Evolutionary conservation across 2,113 vertebrate genomes (phyloP).

Genomic region (Malurus elegans): DNA sequence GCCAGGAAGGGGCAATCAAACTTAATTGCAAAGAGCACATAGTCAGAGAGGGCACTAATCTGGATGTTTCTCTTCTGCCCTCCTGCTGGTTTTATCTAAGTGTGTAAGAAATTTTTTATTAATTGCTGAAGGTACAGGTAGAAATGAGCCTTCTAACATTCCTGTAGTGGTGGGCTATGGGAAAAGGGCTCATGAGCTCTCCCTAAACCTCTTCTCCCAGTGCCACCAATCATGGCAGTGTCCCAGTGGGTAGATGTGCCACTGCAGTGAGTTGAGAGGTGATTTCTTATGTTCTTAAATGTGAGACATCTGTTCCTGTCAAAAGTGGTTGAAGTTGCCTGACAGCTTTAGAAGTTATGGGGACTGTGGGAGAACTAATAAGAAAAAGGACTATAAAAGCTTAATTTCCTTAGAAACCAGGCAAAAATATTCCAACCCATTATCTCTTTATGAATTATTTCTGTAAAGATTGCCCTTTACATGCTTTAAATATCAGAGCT

Average conservation of each 20-base stretch:
- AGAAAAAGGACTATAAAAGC: background rate
- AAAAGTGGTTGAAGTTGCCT: background rate
- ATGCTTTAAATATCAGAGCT: conserved; percentile 9
- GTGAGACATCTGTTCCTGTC: background rate
- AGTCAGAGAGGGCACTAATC: background rate
- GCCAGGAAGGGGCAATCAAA: background rate
- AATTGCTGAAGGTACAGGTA: background rate
- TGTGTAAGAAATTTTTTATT: background rate
- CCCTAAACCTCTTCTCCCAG: background rate
- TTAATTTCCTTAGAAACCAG: conserved; percentile 45
- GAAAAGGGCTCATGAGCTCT: background rate
- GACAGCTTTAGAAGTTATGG: background rate
- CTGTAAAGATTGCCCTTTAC: background rate
- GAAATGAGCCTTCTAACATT: background rate
- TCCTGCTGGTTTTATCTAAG: background rate
- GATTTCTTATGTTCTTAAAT: background rate
- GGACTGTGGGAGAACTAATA: background rate
- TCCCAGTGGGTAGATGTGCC: background rate
- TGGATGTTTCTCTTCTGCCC: background rate
- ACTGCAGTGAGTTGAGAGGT: background rate
- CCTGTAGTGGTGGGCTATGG: background rate
- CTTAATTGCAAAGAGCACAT: background rate
- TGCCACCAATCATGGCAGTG: background rate
- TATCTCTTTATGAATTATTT: conserved; percentile 35
- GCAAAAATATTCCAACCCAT: conserved; percentile 34